phyloP scores from a whole-genome alignment of 2,113 vertebrate species.

The Octodon degus region DNA sequence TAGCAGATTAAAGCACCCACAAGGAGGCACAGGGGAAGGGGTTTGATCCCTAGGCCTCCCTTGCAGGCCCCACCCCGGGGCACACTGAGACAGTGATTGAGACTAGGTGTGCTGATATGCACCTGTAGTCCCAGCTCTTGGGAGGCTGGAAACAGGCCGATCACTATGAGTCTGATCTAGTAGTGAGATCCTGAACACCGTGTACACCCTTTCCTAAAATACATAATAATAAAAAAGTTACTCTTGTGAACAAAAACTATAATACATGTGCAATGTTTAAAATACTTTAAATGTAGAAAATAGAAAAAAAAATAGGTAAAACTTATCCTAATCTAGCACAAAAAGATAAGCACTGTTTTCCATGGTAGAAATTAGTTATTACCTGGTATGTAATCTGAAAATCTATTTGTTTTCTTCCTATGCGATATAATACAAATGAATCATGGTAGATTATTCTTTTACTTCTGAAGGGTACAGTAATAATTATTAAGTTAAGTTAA shows the following conservation, averaged over 20 bases:
- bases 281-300: constrained; percentile 10
- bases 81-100: too few relatives aligned
- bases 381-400: background rate
- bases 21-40: too few relatives aligned
- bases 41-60: too few relatives aligned
- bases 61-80: too few relatives aligned
- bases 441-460: background rate
- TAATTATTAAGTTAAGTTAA: background rate
- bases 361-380: background rate
- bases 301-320: background rate
- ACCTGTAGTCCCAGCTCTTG: too few relatives aligned
- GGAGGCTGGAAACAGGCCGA: too few relatives aligned
- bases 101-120: too few relatives aligned
- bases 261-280: background rate
- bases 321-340: background rate
- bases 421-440: background rate
- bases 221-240: too few relatives aligned
- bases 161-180: too few relatives aligned
- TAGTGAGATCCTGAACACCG: too few relatives aligned
- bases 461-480: background rate
- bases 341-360: background rate
- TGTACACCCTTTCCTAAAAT: too few relatives aligned
- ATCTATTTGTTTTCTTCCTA: background rate
- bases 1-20: background rate
- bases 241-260: background rate